phyloP scores from a whole-genome alignment of 2,888 invertebrate species.

The Platerodrilus igneus region DNA sequence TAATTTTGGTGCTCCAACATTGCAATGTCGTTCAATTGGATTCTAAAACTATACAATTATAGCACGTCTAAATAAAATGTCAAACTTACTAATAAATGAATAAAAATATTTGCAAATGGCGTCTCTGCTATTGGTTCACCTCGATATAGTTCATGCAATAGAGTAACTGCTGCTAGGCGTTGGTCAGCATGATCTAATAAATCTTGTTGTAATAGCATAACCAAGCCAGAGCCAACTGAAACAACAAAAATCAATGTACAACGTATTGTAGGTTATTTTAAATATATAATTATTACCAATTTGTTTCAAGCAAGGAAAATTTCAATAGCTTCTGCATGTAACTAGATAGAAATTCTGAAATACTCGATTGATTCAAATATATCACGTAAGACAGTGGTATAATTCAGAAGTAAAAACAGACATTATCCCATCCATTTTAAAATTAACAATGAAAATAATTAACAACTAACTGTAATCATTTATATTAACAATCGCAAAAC shows the following conservation, averaged over 20 bases:
- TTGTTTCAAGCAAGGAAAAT: neutral
- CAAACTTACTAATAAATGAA: constrained; percentile 59
- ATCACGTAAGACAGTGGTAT: too few relatives aligned
- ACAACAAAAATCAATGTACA: too few relatives aligned
- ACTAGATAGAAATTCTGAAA: constrained; percentile 28
- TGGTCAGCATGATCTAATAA: constrained; percentile 64
- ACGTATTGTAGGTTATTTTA: too few relatives aligned
- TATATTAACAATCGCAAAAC: too few relatives aligned
- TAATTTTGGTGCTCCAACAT: constrained; percentile 45
- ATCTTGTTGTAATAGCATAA: constrained; percentile 64
- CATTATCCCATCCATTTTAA: too few relatives aligned
- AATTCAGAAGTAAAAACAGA: too few relatives aligned
- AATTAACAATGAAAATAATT: too few relatives aligned
- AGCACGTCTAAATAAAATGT: neutral
- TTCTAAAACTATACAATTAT: constrained; percentile 37
- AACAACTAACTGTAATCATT: too few relatives aligned
- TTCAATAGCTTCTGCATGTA: constrained; percentile 3
- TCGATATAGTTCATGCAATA: constrained; percentile 67
- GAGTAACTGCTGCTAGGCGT: constrained; percentile 62
- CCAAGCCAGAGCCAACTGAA: constrained; percentile 57
- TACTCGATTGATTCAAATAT: too few relatives aligned
- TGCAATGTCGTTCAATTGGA: constrained; percentile 48
- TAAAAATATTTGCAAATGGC: constrained; percentile 68
- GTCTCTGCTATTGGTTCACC: constrained; percentile 62
- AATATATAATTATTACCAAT: neutral